Evolutionary conservation across 2,797 vertebrate species (phyloP), one percentile per base, ranked within the genome.

Genomic region (Rhinophrynus dorsalis): DNA sequence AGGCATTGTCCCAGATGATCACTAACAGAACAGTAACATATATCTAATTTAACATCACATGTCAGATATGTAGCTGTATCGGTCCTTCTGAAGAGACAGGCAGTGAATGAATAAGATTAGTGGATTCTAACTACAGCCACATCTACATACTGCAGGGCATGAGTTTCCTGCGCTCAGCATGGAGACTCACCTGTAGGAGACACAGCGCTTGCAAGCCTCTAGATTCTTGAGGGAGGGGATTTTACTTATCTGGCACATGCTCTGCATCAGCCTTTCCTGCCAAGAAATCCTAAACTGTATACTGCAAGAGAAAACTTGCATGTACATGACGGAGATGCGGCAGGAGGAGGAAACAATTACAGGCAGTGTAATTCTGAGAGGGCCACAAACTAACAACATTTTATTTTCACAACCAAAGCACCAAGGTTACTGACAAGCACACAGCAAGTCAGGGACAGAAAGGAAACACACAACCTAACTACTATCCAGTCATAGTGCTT

Each of bases 131-230:
- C 66, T 59, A 52, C 54, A 40, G 45, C 30, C 44, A 65, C 61
- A 59, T 65, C 52, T 29, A 32, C 37, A 65, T 20, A 66, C 54
- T 45, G 61, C 61, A 52, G 33, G 54, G 27, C 35, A 72, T 58
- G 54, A 27, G 58, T 50, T 48, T 64, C 68, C 24, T 15, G 23
- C 44, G 29, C 15, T 38, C 54, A 67, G 29, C 29, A 55, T 8
- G 45, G 15, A 54, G 15, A 56, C 40, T 61, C 67, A 35, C 67
- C 32, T 38, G 42, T 38, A 18, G 5, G 38, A 51, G 45, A 37
- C n/a, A 21, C n/a, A 17, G 13, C n/a, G 29, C 47, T 42, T 60
- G 21, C 40, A 67, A 57, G 52, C 6, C 40, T 40, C 30, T 15
- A 69, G 47, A 21, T 17, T 27, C 64, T 57, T 30, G 33, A 23